phyloP scores from a whole-genome alignment of 1,140 invertebrate genomes.

The Drosophila murphyi region DNA sequence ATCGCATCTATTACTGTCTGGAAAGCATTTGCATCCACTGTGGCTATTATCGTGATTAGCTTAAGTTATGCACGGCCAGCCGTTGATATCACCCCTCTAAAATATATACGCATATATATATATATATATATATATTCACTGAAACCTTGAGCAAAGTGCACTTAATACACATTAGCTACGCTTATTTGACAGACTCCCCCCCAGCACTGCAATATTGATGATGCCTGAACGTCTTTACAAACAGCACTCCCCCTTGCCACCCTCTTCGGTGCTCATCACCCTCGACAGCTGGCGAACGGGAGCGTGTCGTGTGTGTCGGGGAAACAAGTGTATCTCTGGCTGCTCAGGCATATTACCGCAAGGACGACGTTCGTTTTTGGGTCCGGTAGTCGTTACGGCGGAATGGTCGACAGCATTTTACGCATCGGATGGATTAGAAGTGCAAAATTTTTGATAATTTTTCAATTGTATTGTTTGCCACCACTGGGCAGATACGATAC shows the following conservation, averaged over 20 bases:
- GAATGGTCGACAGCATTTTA: slow-evolving; percentile 37
- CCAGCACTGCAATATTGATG: slow-evolving; percentile 74
- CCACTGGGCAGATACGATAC: slow-evolving; percentile 21
- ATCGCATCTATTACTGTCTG: slow-evolving; percentile 63
- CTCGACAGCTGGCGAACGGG: not conserved
- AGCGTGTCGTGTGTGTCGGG: slow-evolving; percentile 51
- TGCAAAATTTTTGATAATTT: slow-evolving; percentile 82
- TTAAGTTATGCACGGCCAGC: slow-evolving; percentile 24
- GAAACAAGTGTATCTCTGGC: slow-evolving; percentile 73
- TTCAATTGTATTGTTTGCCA: slow-evolving; percentile 77
- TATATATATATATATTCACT: not conserved
- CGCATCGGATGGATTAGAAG: slow-evolving; percentile 54
- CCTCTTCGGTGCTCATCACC: slow-evolving; percentile 10
- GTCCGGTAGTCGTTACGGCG: slow-evolving; percentile 58
- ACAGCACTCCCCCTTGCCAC: not conserved
- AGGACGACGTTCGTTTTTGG: slow-evolving; percentile 52
- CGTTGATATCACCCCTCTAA: slow-evolving; percentile 7
- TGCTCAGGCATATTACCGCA: slow-evolving; percentile 33
- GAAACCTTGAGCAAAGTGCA: slow-evolving; percentile 56
- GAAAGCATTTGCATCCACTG: slow-evolving; percentile 66
- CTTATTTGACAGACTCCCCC: slow-evolving; percentile 73
- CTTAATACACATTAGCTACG: slow-evolving; percentile 80
- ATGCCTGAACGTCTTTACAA: slow-evolving; percentile 46
- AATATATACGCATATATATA: too few relatives aligned
- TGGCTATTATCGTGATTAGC: slow-evolving; percentile 68